Evolutionary conservation across 92 coral and sea anemone species (phyloP), one percentile per base, ranked within the genome.

Genomic region (Desmophyllum pertusum): DNA sequence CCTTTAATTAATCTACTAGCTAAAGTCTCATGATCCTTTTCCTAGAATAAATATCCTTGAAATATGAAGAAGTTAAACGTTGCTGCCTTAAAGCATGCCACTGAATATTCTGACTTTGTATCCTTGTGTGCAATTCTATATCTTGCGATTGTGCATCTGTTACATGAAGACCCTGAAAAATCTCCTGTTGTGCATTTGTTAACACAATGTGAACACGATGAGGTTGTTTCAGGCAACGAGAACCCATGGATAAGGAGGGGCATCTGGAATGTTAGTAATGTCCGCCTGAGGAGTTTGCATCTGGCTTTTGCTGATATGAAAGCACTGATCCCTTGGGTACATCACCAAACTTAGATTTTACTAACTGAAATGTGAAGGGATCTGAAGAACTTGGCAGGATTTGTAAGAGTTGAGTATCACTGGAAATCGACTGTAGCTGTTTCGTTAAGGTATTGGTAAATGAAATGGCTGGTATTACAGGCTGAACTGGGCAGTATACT

Each of bases 21-120:
- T 59, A 81, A 45, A 19, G 76, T 66, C 66, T 66, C 27, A 67
- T 39, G 38, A 71, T 81, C 85, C 78, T 81, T 81, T 81, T 77
- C 51, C 55, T 46, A 29, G 70, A 66, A 66, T 64, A 27, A 39
- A 45, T 30, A n/a, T n/a, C n/a, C n/a, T n/a, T n/a, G n/a, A n/a
- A n/a, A n/a, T n/a, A n/a, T n/a, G n/a, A n/a, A n/a, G 52, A 79
- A 57, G 75, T 33, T 31, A 79, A 45, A 21, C 74, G 68, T 14
- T 79, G 72, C 53, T 57, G 29, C 41, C 76, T 11, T 76, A 80
- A 27, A 27, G 67, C 75, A 69, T 80, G 84, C 84, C 84, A 80
- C 61, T 80, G 39, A 37, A 31, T 31, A 62, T 39, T 80, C 30
- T 80, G 73, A 62, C 73, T 8, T 61, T 63, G 76, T 23, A 13